Base-by-base conservation (phyloP, 2,888 invertebrate species). In the Oxycera nigricornis region DNA sequence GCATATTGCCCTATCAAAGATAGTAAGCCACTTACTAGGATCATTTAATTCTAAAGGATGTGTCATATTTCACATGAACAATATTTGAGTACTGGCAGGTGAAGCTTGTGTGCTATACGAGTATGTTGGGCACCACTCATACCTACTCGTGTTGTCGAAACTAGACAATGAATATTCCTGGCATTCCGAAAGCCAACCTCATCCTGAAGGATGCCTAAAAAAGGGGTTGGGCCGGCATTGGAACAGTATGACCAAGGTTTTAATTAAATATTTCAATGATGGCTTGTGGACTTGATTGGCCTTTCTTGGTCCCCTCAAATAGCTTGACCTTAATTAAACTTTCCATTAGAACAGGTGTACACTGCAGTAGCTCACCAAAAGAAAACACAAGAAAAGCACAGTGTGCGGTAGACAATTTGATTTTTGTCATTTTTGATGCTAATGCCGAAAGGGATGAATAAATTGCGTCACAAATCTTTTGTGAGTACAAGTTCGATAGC, bases 211-310 rank as follows among this genome's bases (percentile, higher is more conserved):
- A 22, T 20, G 3, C 4, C 55, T 41, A 41, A 41, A 24, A 65
- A 70, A 52, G 55, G 20, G 52, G 30, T 50, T 35, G 50, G 14
- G 30, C 68, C 30, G 68, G 17, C 68, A 70, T 70, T 70, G 30
- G 70, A 52, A 70, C 70, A 70, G 35, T 35, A 70, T 22, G 55
- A 31, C 55, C 52, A 70, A 70, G 70, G 46, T 31, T 70, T 70
- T 70, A 70, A 70, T 70, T 70, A 70, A 70, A 70, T 70, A 70
- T 70, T 70, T 70, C 70, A 52, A 70, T 52, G 70, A 70, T 70
- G 70, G 70, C 70, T 70, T 52, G 52, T 70, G 70, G 35, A 70
- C 31, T 55, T 70, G 52, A 70, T 70, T 70, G 70, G 70, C 55
- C 70, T 70, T 70, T 70, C 11, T 28, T 31, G 30, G 52, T 22